Evolutionary conservation across 1,140 invertebrate species (phyloP).

Genomic region (Araneus ventricosus): DNA sequence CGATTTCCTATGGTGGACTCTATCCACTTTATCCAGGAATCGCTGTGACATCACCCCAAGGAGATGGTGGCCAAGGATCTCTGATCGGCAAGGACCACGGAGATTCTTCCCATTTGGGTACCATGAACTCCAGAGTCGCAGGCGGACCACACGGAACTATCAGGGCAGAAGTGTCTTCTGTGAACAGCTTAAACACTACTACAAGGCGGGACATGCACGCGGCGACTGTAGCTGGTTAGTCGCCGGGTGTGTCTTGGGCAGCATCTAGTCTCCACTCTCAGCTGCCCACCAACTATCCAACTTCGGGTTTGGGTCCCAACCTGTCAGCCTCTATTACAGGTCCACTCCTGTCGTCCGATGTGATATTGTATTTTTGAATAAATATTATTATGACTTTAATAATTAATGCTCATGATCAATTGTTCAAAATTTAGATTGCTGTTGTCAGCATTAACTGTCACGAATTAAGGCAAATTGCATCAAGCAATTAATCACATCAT

Average conservation of each 20-base stretch:
- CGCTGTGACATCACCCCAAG: slow-evolving; percentile 81
- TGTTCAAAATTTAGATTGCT: too few relatives aligned
- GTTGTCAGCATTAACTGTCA: too few relatives aligned
- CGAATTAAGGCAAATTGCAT: too few relatives aligned
- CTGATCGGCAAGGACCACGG: slow-evolving; percentile 82
- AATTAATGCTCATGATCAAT: too few relatives aligned
- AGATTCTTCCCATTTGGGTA: slow-evolving; percentile 78
- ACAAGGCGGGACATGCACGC: slow-evolving; percentile 93
- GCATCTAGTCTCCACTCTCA: slow-evolving; percentile 81
- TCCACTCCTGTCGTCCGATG: slow-evolving; percentile 89
- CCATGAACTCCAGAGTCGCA: slow-evolving; percentile 90
- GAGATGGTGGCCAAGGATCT: slow-evolving; percentile 82
- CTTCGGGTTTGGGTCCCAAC: slow-evolving; percentile 91
- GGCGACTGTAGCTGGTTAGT: slow-evolving; percentile 81
- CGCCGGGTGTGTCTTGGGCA: slow-evolving; percentile 87
- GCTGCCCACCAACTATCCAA: slow-evolving; percentile 88
- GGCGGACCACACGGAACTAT: slow-evolving; percentile 87
- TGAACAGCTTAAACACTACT: slow-evolving; percentile 81
- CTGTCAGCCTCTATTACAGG: slow-evolving; percentile 87
- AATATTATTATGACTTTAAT: too few relatives aligned
- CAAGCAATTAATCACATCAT: too few relatives aligned
- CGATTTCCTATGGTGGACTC: slow-evolving; percentile 75
- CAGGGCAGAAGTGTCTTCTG: slow-evolving; percentile 84
- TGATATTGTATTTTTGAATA: too few relatives aligned
- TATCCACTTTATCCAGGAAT: slow-evolving; percentile 79